These are phyloP conservation scores for Carterocephalus palaemon DNA, from an alignment of 2,888 invertebrate genomes.

Conservation along the genomic window DNA sequence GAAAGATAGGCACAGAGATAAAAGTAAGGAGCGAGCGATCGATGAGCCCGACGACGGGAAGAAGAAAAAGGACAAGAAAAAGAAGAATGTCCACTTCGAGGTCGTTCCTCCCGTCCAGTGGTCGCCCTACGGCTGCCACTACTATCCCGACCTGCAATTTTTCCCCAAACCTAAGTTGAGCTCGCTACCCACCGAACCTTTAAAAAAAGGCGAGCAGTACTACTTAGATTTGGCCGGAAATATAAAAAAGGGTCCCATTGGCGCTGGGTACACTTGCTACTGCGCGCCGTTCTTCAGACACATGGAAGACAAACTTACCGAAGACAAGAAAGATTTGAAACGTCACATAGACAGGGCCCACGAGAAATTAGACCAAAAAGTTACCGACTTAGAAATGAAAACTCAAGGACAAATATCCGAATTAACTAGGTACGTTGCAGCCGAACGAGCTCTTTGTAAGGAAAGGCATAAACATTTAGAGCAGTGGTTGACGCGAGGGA, in stretches of 20 bases:
- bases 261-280: slow-evolving; percentile 94
- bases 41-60: slow-evolving; percentile 72
- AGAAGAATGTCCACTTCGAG: slow-evolving; percentile 77
- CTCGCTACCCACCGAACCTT: slow-evolving; percentile 90
- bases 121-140: slow-evolving; percentile 96
- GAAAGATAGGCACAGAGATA: slow-evolving; percentile 61
- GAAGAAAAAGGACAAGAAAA: slow-evolving; percentile 67
- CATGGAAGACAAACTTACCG: slow-evolving; percentile 89
- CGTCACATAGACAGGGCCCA: slow-evolving; percentile 88
- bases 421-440: slow-evolving; percentile 82
- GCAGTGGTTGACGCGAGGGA: slow-evolving; percentile 83
- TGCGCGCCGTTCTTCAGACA: slow-evolving; percentile 95
- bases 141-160: slow-evolving; percentile 90
- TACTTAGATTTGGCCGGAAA: slow-evolving; percentile 96
- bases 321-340: slow-evolving; percentile 88
- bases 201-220: slow-evolving; percentile 94
- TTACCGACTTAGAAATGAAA: slow-evolving; percentile 86
- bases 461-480: slow-evolving; percentile 83
- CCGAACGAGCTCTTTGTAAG: slow-evolving; percentile 80
- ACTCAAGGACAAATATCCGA: slow-evolving; percentile 86
- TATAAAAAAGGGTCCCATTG: slow-evolving; percentile 96
- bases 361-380: slow-evolving; percentile 87
- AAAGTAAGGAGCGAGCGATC: slow-evolving; percentile 75
- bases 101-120: slow-evolving; percentile 79
- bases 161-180: slow-evolving; percentile 92